Conservation (phyloP, 2,888 invertebrate species). For the Blastobasis adustella region DNA sequence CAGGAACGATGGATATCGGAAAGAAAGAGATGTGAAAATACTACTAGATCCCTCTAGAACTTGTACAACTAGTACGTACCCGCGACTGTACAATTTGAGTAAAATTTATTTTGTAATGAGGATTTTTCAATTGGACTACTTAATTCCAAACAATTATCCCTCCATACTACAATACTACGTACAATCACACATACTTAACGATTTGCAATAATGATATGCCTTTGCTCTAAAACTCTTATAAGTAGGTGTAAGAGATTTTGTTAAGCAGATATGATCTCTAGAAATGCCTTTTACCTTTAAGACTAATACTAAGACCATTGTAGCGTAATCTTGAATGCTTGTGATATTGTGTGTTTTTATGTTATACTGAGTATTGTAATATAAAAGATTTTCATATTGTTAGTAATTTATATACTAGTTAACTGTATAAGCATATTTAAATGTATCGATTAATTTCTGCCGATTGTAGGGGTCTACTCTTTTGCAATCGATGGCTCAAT, state of each 20-base stretch:
- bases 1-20: no score
- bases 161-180: background rate
- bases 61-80: no score
- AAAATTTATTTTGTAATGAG: no score
- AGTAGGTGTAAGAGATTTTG: background rate
- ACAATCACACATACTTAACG: no score
- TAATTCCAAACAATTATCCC: background rate
- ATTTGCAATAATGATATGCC: no score
- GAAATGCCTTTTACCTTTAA: conserved; percentile 55
- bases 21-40: no score
- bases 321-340: conserved; percentile 42
- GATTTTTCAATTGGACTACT: background rate
- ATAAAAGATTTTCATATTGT: background rate
- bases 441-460: background rate
- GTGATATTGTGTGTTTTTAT: conserved; percentile 37
- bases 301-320: conserved; percentile 26
- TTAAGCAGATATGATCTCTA: conserved; percentile 44
- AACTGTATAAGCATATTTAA: background rate
- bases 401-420: background rate
- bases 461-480: background rate
- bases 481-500: no score
- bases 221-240: background rate
- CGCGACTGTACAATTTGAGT: no score
- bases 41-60: no score
- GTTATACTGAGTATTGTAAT: background rate